A percentile compares a stretch with the other conserved stretches of the same genome.
phyloP scores from a whole-genome alignment of 2,888 invertebrate species.

The Plebejus argus region DNA sequence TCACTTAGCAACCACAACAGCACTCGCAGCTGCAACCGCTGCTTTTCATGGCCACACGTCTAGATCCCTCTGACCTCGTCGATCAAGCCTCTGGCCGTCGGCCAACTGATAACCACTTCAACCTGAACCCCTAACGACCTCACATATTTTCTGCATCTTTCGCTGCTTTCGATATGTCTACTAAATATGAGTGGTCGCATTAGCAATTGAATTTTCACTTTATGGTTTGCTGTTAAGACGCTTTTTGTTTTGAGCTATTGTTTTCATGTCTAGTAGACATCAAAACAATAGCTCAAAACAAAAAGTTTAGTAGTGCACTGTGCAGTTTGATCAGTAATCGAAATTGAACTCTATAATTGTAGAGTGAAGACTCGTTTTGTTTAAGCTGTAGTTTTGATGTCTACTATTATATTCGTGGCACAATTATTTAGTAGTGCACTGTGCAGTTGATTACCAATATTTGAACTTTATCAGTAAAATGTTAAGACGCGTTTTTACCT shows the following conservation, averaged over 20 bases:
- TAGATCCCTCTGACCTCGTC: slow-evolving; percentile 57
- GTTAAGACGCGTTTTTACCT: not conserved
- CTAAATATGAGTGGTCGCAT: slow-evolving; percentile 42
- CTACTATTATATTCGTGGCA: too few relatives aligned
- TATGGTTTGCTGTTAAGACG: not conserved
- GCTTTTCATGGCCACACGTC: slow-evolving; percentile 38
- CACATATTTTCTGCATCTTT: slow-evolving; percentile 57
- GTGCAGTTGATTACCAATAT: too few relatives aligned
- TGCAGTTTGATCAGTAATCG: too few relatives aligned
- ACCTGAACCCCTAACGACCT: slow-evolving; percentile 70
- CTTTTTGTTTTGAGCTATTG: slow-evolving; percentile 19
- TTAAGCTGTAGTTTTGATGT: too few relatives aligned
- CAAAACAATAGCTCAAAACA: too few relatives aligned
- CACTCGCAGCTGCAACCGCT: not conserved
- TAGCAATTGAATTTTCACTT: slow-evolving; percentile 31
- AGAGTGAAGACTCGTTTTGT: too few relatives aligned
- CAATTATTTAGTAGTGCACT: too few relatives aligned
- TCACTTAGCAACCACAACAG: not conserved
- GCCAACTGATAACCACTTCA: slow-evolving; percentile 73
- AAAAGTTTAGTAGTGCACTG: too few relatives aligned
- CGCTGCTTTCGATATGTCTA: slow-evolving; percentile 47
- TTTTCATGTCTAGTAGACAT: too few relatives aligned
- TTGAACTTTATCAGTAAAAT: not conserved
- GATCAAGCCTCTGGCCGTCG: slow-evolving; percentile 64
- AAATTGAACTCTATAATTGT: too few relatives aligned